These are phyloP conservation scores for Glareola pratincola DNA, from an alignment of 2,113 vertebrate species.

Conservation along the genomic window DNA sequence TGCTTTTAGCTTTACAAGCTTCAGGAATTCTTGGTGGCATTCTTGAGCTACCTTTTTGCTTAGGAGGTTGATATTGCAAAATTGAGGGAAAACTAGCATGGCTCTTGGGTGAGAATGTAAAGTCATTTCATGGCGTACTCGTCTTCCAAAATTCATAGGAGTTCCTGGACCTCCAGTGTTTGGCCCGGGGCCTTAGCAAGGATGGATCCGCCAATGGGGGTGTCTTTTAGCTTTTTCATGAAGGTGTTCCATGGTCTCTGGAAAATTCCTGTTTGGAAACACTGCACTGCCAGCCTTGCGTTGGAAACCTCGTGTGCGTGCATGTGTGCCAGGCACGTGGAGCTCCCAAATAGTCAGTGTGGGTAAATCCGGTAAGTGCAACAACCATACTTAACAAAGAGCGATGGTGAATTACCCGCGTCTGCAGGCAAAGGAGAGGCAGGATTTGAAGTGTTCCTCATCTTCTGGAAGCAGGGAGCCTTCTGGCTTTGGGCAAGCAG, in stretches of 20 bases:
- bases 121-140: neutral
- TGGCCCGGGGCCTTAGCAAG: neutral
- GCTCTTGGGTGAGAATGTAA: neutral
- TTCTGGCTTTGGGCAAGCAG: neutral
- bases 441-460: neutral
- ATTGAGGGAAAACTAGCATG: neutral
- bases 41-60: neutral
- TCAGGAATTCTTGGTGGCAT: neutral
- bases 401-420: neutral
- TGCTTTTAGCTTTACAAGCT: neutral
- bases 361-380: neutral
- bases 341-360: accelerated
- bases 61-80: neutral
- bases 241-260: neutral
- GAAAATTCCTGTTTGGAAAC: neutral
- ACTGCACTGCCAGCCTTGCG: neutral
- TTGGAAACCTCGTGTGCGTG: neutral
- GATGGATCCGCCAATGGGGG: neutral
- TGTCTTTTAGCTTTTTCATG: neutral
- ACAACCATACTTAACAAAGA: neutral
- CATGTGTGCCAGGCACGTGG: neutral
- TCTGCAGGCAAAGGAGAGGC: neutral
- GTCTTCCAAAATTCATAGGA: neutral
- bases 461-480: neutral
- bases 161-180: neutral